A percentile compares a stretch with the other conserved stretches of the same genome.
Conservation (phyloP, 2,113 vertebrate species). For the Apteryx mantelli region DNA sequence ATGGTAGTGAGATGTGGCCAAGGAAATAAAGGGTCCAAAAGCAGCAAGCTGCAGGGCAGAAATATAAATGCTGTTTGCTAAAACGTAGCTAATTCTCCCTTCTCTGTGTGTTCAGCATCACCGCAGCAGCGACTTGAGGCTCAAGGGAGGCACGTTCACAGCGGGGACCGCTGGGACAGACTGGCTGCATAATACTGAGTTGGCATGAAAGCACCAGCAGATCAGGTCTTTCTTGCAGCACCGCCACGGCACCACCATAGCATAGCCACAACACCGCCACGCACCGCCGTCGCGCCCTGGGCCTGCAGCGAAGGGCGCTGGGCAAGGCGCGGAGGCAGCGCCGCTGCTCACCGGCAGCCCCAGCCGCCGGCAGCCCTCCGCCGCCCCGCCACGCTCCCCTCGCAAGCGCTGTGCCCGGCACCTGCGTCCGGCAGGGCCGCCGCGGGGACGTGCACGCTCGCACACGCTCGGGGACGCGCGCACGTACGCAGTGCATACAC, state of each 20-base stretch:
- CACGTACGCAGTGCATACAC: too few relatives aligned
- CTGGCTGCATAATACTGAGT: neutral
- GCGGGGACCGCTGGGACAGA: neutral
- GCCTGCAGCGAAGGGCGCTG: too few relatives aligned
- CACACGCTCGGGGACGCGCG: neutral
- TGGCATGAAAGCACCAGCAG: neutral
- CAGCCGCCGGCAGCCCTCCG: too few relatives aligned
- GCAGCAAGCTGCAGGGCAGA: slow-evolving; percentile 1
- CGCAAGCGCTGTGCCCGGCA: too few relatives aligned
- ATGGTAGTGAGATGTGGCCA: slow-evolving; percentile 28
- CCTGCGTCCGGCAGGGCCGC: too few relatives aligned
- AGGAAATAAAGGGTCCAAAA: slow-evolving; percentile 45
- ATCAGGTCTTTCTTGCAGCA: neutral
- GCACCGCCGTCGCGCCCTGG: too few relatives aligned
- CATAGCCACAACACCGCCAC: too few relatives aligned
- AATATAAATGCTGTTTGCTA: slow-evolving; percentile 8
- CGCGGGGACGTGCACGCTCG: too few relatives aligned
- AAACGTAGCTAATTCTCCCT: neutral
- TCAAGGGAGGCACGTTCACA: neutral
- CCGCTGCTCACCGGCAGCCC: too few relatives aligned
- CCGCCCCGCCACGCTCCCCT: too few relatives aligned
- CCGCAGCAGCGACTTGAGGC: neutral
- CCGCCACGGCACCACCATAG: neutral
- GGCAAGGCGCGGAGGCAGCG: too few relatives aligned
- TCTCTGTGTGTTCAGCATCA: neutral